Conservation (phyloP, 2,113 vertebrate genomes). For the Rhinoptilus africanus region DNA sequence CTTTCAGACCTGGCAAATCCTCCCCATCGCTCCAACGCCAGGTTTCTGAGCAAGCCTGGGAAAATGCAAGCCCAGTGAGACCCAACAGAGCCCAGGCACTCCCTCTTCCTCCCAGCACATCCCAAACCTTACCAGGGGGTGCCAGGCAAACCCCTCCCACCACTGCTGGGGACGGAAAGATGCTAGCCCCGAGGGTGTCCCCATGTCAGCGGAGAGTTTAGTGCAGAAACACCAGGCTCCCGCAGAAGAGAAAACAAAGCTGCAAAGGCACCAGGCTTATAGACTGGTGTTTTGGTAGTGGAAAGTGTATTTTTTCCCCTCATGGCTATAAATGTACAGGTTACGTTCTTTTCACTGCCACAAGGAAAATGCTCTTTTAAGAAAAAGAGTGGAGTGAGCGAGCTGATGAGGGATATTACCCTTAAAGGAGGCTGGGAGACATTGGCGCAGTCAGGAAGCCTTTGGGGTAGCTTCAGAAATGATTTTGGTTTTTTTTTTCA, state of each 20-base stretch:
- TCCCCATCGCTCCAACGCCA: fast-evolving
- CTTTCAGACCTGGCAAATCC: background rate
- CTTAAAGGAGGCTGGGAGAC: background rate
- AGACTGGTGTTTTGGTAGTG: background rate
- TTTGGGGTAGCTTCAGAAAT: background rate
- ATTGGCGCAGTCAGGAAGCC: fast-evolving
- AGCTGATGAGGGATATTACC: background rate
- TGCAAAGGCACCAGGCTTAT: background rate
- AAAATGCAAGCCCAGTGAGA: background rate
- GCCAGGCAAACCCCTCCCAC: background rate
- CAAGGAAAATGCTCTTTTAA: background rate
- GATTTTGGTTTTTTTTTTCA: background rate
- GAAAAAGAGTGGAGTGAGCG: background rate
- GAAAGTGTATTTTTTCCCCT: background rate
- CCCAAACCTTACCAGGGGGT: background rate
- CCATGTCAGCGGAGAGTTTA: background rate
- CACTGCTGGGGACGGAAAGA: background rate
- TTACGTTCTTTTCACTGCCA: background rate
- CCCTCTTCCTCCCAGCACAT: background rate
- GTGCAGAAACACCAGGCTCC: background rate
- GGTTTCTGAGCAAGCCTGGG: background rate
- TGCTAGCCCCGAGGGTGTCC: fast-evolving
- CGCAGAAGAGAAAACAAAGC: background rate
- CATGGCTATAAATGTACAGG: background rate
- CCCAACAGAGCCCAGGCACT: background rate